Evolutionary conservation across 2,888 invertebrate species (phyloP), one percentile per base, ranked within the genome.

Genomic region (Phaedon cochleariae): DNA sequence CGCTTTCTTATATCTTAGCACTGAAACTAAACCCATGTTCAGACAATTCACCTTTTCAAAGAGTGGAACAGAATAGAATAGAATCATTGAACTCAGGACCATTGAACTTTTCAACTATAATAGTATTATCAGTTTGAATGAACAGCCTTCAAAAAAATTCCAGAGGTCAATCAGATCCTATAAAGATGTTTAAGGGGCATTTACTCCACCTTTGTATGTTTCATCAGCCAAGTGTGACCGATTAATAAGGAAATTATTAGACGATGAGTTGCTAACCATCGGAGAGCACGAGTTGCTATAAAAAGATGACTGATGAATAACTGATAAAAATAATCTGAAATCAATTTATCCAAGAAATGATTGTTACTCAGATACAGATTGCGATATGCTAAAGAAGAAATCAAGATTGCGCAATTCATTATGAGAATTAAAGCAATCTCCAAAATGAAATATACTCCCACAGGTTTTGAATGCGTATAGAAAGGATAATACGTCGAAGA

Each of bases 261-360:
- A 55, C 54, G 54, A 55, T 41, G 55, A 55, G 22, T 57, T 57
- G 57, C 45, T 26, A 57, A 45, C 45, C 29, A 46, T 57, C 21
- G 18, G 45, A 41, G 57, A 57, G 57, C 57, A 57, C 57, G 37
- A 57, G 57, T 45, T 18, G 18, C 17, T 21, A 37, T 57, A 57
- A 45, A 45, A 57, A 57, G 45, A 57, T 26, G 26, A 45, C 45
- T 57, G 57, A 57, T 26, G 41, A 41, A 15, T 15, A 41, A n/a
- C n/a, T 4, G 41, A 41, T 41, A 41, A 41, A 41, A 41, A 41
- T 41, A 41, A 41, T 41, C 41, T 41, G n/a, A 12, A 41, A 15
- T 41, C 41, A 12, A 41, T 15, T 41, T 41, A 41, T 41, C 41
- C 15, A 41, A 41, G 15, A 41, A 41, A 41, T 41, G 15, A 41